phyloP scores from a whole-genome alignment of 2,797 vertebrate species.

The Serranus cabrilla region DNA sequence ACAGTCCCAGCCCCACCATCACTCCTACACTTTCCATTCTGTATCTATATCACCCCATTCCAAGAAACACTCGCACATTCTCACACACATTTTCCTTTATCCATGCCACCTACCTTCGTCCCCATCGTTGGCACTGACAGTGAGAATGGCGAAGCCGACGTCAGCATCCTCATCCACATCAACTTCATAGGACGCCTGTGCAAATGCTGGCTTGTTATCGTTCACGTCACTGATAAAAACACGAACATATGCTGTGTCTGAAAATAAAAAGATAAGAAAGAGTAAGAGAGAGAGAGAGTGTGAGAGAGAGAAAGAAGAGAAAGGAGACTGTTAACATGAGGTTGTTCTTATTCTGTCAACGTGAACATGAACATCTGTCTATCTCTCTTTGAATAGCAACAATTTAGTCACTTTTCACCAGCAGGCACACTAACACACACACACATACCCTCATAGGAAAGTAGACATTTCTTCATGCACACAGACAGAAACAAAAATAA shows the following conservation, averaged over 20 bases:
- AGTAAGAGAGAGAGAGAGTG: conserved; percentile 32
- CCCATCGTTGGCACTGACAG: conserved; percentile 90
- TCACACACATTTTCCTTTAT: background rate
- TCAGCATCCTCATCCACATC: conserved; percentile 91
- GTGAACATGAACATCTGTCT: conserved; percentile 58
- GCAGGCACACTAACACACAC: background rate
- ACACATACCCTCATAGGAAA: background rate
- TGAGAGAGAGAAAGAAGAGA: conserved; percentile 22
- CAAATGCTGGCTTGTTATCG: conserved; percentile 92
- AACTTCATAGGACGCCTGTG: conserved; percentile 87
- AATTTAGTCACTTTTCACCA: conserved; percentile 25
- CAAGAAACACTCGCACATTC: background rate
- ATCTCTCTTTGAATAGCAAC: conserved; percentile 28
- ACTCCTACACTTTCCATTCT: background rate
- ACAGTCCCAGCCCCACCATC: conserved; percentile 10
- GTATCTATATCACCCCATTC: background rate
- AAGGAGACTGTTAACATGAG: conserved; percentile 73
- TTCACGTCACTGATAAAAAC: conserved; percentile 93
- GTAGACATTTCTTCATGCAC: conserved; percentile 10
- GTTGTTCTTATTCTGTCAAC: conserved; percentile 75
- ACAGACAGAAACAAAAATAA: conserved; percentile 21
- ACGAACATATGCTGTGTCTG: conserved; percentile 90
- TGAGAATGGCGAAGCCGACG: conserved; percentile 87
- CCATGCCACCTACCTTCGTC: conserved; percentile 88
- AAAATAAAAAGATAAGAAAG: conserved; percentile 48